These are phyloP conservation scores for Apamea anceps DNA, from an alignment of 2,888 invertebrate species.

Conservation along the genomic window DNA sequence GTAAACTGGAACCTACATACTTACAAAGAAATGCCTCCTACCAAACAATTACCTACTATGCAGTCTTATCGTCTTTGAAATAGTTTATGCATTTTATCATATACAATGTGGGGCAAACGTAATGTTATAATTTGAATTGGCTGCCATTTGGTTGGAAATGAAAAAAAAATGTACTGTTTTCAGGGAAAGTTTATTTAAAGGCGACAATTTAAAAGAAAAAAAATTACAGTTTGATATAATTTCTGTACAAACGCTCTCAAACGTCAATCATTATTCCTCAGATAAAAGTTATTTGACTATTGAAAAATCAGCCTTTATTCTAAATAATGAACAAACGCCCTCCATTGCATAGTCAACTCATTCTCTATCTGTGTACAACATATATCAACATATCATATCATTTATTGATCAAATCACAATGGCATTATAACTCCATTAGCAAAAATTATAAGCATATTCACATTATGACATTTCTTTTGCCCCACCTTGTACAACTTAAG, in stretches of 20 bases:
- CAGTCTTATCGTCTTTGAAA: background rate
- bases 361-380: background rate
- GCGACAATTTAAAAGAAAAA: too few species aligned
- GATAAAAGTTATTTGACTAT: too few species aligned
- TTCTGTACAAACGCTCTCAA: too few species aligned
- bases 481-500: background rate
- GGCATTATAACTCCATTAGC: background rate
- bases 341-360: background rate
- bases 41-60: background rate
- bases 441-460: background rate
- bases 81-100: background rate
- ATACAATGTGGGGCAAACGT: background rate
- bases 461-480: background rate
- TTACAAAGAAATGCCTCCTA: background rate
- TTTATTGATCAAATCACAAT: background rate
- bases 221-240: too few species aligned
- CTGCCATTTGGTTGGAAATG: background rate
- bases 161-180: background rate
- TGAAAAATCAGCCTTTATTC: too few species aligned
- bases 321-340: too few species aligned
- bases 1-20: background rate
- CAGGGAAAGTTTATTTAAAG: too few species aligned
- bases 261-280: too few species aligned
- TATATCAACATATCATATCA: too few species aligned
- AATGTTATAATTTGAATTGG: background rate